Evolutionary conservation across 53 echinoderm and acorn worm species (phyloP).

Genomic region (Glandiceps talaboti): DNA sequence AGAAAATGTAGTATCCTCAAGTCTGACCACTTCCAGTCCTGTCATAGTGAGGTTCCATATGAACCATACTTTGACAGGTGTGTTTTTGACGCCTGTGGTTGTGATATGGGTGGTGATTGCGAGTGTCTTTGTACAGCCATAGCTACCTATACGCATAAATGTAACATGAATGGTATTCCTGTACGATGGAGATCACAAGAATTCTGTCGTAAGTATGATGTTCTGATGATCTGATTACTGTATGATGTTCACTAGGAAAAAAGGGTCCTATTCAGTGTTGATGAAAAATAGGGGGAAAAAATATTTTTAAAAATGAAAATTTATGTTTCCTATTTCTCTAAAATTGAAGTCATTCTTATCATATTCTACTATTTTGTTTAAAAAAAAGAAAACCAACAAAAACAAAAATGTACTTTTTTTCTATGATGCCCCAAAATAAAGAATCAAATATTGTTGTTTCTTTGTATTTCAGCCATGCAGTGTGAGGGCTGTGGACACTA

Average conservation of each 20-base stretch:
- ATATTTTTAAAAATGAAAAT: no score
- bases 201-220: conserved; percentile 1
- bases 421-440: no score
- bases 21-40: neutral
- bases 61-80: neutral
- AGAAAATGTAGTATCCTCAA: conserved; percentile 3
- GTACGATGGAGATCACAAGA: conserved; percentile 2
- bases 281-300: no score
- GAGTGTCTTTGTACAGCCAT: conserved; percentile 3
- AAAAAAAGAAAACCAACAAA: no score
- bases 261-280: no score
- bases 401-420: no score
- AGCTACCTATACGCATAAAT: neutral
- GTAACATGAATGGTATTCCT: neutral
- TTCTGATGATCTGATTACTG: no score
- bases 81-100: neutral
- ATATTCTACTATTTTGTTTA: no score
- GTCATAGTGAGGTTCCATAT: conserved; percentile 1
- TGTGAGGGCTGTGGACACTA: conserved; percentile 9
- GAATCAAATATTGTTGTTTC: no score
- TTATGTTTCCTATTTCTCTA: no score
- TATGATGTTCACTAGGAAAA: no score
- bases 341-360: no score
- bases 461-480: conserved; percentile 3
- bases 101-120: conserved; percentile 4